A percentile compares a stretch with the other conserved stretches of the same genome.
Conservation (phyloP, 2,113 vertebrate genomes). For the Mixornis gularis region DNA sequence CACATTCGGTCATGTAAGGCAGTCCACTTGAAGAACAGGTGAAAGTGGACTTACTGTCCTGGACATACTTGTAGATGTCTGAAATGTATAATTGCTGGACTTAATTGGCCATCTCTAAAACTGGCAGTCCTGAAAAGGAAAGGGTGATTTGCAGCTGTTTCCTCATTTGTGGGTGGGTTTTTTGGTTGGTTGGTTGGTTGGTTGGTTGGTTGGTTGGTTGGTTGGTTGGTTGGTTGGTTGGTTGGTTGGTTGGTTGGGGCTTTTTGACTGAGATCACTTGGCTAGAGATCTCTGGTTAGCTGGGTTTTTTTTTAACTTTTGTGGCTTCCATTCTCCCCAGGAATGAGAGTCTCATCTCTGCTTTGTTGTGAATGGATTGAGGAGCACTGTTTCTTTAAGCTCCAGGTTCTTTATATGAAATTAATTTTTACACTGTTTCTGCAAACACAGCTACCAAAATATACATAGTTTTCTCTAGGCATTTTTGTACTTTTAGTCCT, state of each 20-base stretch:
- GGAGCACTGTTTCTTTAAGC: accelerated
- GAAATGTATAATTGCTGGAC: neutral
- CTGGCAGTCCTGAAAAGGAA: neutral
- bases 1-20: accelerated
- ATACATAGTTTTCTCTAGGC: neutral
- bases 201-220: neutral
- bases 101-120: neutral
- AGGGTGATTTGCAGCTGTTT: neutral
- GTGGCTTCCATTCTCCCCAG: neutral
- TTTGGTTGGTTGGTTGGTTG: neutral
- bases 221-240: neutral
- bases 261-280: neutral
- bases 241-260: neutral
- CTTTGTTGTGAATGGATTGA: neutral
- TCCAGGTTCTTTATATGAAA: neutral
- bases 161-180: neutral
- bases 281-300: neutral
- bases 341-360: neutral
- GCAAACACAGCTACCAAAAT: neutral
- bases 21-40: neutral
- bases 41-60: neutral
- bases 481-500: neutral
- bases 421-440: neutral
- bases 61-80: neutral
- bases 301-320: neutral